Conservation (phyloP, 2,888 invertebrate species). For the Idaea straminata region DNA sequence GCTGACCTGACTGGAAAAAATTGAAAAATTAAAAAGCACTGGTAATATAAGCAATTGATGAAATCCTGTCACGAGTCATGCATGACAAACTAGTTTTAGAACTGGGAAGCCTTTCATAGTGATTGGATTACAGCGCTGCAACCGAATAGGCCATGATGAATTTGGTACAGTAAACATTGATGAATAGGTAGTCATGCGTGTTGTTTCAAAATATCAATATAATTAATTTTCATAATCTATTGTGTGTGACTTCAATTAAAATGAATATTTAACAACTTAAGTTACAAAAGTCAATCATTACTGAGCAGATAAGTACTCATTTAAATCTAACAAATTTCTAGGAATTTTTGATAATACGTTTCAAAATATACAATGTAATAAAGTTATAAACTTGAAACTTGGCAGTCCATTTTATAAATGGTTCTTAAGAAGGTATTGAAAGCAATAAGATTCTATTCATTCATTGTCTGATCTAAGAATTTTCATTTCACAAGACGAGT, state of each 20-base stretch:
- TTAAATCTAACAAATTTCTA: background rate
- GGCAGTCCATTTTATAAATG: background rate
- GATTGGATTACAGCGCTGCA: constrained; percentile 22
- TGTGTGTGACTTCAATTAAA: too few relatives aligned
- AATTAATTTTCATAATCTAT: too few relatives aligned
- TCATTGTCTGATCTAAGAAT: constrained; percentile 29
- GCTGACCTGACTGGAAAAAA: constrained; percentile 17
- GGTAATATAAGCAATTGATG: constrained; percentile 28
- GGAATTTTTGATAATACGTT: background rate
- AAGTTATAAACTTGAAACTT: background rate
- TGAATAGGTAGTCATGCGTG: background rate
- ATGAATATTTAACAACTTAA: too few relatives aligned
- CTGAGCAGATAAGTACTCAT: too few relatives aligned
- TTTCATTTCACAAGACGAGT: constrained; percentile 23
- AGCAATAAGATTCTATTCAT: constrained; percentile 29
- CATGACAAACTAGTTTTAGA: constrained; percentile 35
- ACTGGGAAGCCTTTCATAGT: constrained; percentile 27
- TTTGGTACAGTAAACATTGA: background rate
- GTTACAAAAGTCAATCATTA: background rate
- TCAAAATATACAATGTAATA: background rate
- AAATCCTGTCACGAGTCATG: constrained; percentile 32
- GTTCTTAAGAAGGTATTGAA: constrained; percentile 17
- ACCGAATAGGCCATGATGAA: background rate
- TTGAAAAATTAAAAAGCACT: constrained; percentile 16
- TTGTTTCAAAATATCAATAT: background rate